Evolutionary conservation across 2,888 invertebrate species (phyloP).

Genomic region (Leuctra nigra): DNA sequence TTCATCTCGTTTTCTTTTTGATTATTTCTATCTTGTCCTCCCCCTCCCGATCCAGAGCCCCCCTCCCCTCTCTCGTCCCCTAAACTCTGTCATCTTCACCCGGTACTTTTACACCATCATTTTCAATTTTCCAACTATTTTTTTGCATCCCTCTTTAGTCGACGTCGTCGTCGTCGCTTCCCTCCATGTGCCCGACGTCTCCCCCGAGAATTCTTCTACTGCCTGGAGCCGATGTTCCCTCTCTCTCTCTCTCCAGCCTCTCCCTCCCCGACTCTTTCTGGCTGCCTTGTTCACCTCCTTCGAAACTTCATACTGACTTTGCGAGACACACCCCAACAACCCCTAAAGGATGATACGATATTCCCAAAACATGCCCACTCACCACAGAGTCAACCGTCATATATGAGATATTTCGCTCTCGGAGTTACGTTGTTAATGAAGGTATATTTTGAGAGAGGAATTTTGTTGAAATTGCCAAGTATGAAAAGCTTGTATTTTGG

Average conservation of each 20-base stretch:
- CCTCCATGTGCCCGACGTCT: conserved; percentile 1
- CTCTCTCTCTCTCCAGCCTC: background rate
- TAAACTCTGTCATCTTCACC: conserved; percentile 17
- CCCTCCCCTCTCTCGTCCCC: conserved; percentile 2
- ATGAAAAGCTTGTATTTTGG: too few species aligned
- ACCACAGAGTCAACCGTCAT: too few species aligned
- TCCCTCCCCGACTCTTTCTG: background rate
- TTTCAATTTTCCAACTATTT: conserved; percentile 19
- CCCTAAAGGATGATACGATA: too few species aligned
- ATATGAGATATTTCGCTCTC: too few species aligned
- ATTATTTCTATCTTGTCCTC: conserved; percentile 10
- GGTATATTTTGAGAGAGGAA: too few species aligned
- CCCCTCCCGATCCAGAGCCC: background rate
- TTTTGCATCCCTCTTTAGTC: conserved; percentile 18
- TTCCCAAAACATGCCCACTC: too few species aligned
- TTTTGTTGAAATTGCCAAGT: too few species aligned
- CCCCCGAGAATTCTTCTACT: conserved; percentile 14
- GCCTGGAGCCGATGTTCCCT: background rate
- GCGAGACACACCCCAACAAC: conserved; percentile 1
- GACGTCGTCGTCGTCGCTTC: conserved; percentile 1
- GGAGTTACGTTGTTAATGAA: too few species aligned
- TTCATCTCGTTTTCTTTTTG: conserved; percentile 12
- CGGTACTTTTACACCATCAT: conserved; percentile 12
- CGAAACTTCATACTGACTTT: background rate
- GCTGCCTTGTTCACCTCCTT: background rate